Conservation (phyloP, 1,140 invertebrate genomes). For the Anoplolepis gracilipes region DNA sequence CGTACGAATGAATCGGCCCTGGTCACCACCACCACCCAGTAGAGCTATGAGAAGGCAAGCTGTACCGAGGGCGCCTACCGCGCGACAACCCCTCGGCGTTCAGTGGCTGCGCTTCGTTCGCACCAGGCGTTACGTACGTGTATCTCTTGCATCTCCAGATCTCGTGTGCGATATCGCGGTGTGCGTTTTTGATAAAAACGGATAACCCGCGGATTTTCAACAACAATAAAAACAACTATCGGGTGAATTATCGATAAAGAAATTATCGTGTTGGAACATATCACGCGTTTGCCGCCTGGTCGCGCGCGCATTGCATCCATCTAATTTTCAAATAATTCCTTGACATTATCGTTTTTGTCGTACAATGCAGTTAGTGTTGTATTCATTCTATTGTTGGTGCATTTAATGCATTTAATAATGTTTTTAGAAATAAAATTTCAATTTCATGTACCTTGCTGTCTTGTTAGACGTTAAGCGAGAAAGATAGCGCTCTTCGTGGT, state of each 20-base stretch:
- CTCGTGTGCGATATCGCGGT: conserved; percentile 16
- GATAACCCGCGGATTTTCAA: background rate
- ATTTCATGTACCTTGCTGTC: no score
- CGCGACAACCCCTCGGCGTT: conserved; percentile 67
- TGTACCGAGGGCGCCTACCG: conserved; percentile 63
- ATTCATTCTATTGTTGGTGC: background rate
- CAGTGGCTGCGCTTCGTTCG: conserved; percentile 78
- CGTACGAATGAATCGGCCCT: conserved; percentile 25
- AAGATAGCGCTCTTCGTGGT: conserved; percentile 8
- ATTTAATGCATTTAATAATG: background rate
- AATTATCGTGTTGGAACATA: background rate
- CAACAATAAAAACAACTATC: background rate
- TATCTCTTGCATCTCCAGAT: conserved; percentile 7
- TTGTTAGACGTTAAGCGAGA: background rate
- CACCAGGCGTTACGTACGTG: conserved; percentile 65
- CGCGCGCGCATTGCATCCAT: conserved; percentile 13
- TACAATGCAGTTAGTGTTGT: conserved; percentile 1
- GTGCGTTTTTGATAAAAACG: conserved; percentile 9
- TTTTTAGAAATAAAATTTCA: background rate
- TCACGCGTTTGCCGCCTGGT: background rate
- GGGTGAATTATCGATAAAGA: background rate
- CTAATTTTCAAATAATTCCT: conserved; percentile 4
- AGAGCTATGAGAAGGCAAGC: conserved; percentile 31
- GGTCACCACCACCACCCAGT: conserved; percentile 37
- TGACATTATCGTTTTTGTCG: background rate